Evolutionary conservation across 2,888 invertebrate genomes (phyloP), one percentile per base, ranked within the genome.

Genomic region (Amphipoea oculea): DNA sequence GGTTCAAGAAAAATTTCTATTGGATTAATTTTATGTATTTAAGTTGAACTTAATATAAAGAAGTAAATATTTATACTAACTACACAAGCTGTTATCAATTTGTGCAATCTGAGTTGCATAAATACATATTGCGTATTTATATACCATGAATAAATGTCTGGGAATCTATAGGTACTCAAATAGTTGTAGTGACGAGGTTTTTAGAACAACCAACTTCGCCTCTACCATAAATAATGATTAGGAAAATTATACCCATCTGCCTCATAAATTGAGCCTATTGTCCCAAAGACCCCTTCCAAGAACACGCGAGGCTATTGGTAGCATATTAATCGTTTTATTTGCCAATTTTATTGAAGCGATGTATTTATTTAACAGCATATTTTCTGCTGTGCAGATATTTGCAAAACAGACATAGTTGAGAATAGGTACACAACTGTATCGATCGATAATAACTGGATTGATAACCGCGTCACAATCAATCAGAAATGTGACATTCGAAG

Each of bases 401-500:
- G 65, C 65, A 23, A 63, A 76, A 76, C 51, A 75, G 17, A 72
- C 12, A 48, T 48, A 65, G 45, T 70, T 70, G 17, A 48, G 66
- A 69, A 57, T 71, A 62, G 36, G 48, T 62, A 62, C 54, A 57
- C 23, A 17, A 42, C 23, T 76, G n/a, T 67, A 69, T 72, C 51
- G 66, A 68, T 85, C 68, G 72, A 76, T 76, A 72, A 29, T 73
- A 77, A 63, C 62, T 78, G 51, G 67, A 72, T 76, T 76, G 81
- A 86, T 84, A 84, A 73, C 69, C 67, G 72, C 85, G 83, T 88
- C 85, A 86, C 86, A 82, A 88, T 89, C 86, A 71, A 88, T 89
- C 87, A 86, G 72, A 85, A 83, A 84, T 84, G 79, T 86, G 86
- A 86, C 88, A 87, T 86, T 86, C 83, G 86, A 73, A 78, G 76